Evolutionary conservation across 2,888 invertebrate genomes (phyloP), one percentile per base, ranked within the genome.

Genomic region (Macrosoma leucophasiata): DNA sequence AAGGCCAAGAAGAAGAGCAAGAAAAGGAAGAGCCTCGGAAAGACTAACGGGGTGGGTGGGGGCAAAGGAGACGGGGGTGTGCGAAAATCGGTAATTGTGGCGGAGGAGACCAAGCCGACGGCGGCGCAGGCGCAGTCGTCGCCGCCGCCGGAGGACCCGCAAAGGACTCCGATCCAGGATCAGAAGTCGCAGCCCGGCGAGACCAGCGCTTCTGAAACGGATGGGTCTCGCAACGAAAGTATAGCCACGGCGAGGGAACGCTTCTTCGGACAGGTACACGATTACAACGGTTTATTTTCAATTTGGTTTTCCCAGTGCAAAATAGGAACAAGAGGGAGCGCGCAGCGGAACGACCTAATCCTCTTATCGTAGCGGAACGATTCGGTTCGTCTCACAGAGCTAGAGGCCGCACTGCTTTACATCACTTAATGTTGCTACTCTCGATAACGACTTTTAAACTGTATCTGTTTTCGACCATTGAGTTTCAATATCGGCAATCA

Each of bases 181-280:
- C 48, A 41, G 21, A 45, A 34, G 20, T 29, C 50, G 33, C 43
- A 50, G 22, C 32, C 43, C 4, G 48, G 46, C 25, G 52, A 55
- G 13, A 38, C 42, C n/a, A 52, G 44, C 34, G 50, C 38, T 4
- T 45, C 62, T 6, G 68, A 66, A 29, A 51, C 56, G 11, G 70
- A 72, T 48, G 60, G 55, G 40, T 60, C 69, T 15, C 65, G 61
- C 11, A 64, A 55, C 41, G 77, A 81, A 51, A 77, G 71, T 50
- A 75, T 76, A 55, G 74, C 84, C 13, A 68, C 65, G 28, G 84
- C 84, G 11, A 65, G 84, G 48, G 82, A 82, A 55, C 70, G 82
- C 41, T 84, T 84, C 61, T 82, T 84, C 44, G 69, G 69, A 52
- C 75, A 82, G 84, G 84, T 82, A 72, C 44, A 39, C 21, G 15